Percentiles rank a stretch among this genome's conserved stretches.
Conservation (phyloP, 1,140 invertebrate species). For the Spodoptera litura region DNA sequence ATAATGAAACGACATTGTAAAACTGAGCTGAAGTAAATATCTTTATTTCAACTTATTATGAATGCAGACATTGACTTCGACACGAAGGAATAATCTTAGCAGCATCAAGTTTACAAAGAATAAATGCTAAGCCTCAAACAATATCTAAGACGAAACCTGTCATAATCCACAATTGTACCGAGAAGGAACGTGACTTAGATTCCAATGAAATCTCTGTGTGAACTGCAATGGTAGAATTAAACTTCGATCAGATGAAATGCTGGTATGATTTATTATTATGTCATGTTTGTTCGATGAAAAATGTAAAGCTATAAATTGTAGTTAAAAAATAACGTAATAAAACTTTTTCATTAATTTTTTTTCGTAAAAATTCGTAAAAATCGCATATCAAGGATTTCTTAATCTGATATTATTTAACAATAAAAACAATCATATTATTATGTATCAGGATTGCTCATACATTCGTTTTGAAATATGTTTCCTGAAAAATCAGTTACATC, state of each 20-base stretch:
- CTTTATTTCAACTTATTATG: conserved; percentile 7
- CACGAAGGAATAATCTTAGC: not conserved
- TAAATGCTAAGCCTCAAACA: conserved; percentile 5
- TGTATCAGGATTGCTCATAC: no score
- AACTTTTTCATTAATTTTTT: no score
- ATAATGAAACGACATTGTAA: not conserved
- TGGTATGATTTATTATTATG: no score
- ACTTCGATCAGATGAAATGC: not conserved
- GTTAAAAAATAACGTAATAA: no score
- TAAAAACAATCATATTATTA: no score
- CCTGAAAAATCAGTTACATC: no score
- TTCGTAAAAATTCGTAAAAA: no score
- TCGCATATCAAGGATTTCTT: no score
- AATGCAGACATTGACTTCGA: not conserved
- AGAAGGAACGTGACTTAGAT: conserved; percentile 18
- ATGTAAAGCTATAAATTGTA: no score
- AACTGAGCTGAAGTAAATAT: not conserved
- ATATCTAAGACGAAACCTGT: conserved; percentile 10
- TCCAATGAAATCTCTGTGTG: conserved; percentile 1
- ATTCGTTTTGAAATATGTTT: no score
- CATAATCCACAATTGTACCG: conserved; percentile 1
- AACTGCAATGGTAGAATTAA: not conserved
- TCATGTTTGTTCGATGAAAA: no score
- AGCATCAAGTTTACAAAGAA: not conserved
- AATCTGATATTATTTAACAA: no score